Percentiles rank a stretch among this genome's conserved stretches.
These are phyloP conservation scores for Drosophila mojavensis DNA, from an alignment of 1,140 invertebrate species.

Conservation along the genomic window DNA sequence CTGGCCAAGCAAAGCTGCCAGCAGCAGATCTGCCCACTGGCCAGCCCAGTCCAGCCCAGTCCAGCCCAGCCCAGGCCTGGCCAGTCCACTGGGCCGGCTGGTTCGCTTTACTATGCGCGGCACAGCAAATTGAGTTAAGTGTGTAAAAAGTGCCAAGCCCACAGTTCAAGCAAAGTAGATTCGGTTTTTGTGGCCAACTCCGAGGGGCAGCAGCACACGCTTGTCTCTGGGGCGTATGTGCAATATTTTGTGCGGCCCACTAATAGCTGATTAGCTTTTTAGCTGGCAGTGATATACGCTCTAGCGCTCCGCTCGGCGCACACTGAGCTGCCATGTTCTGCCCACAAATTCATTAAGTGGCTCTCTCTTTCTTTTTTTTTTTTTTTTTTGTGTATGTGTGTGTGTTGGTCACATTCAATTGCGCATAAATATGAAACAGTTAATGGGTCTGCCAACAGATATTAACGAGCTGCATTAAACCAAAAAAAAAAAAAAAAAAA, in stretches of 20 bases:
- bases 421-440: constrained; percentile 18
- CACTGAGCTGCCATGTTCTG: constrained; percentile 15
- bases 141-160: constrained; percentile 51
- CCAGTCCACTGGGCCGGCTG: not conserved
- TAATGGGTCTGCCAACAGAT: constrained; percentile 14
- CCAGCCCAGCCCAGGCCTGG: not conserved
- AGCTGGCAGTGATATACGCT: constrained; percentile 45
- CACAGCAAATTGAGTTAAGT: constrained; percentile 69
- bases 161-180: not conserved
- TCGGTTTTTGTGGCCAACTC: not conserved
- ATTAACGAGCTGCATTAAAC: constrained; percentile 12
- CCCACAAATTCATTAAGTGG: constrained; percentile 39
- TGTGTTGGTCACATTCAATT: constrained; percentile 17
- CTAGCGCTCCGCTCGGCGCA: not conserved
- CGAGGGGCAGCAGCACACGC: not conserved
- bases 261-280: constrained; percentile 55
- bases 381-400: not conserved
- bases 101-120: constrained; percentile 45
- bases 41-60: not conserved
- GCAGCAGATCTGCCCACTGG: constrained; percentile 2
- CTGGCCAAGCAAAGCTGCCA: constrained; percentile 20
- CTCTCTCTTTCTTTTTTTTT: not conserved
- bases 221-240: constrained; percentile 41
- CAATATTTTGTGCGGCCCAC: constrained; percentile 51
- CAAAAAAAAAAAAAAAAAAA: not conserved